phyloP scores from a whole-genome alignment of 2,888 invertebrate genomes.

The Falcaria lacertinaria region DNA sequence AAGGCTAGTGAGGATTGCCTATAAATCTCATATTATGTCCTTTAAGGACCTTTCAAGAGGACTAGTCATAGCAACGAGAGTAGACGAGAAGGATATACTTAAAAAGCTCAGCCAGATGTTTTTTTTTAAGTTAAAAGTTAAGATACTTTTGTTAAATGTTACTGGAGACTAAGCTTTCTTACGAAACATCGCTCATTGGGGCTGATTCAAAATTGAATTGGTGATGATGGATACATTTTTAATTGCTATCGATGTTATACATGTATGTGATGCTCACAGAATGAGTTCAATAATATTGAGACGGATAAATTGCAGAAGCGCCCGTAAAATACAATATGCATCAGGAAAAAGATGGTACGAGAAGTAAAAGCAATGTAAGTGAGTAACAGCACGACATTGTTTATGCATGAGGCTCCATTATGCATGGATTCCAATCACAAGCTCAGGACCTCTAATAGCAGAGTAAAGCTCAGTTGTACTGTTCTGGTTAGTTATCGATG shows the following conservation, averaged over 20 bases:
- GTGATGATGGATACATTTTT: no score
- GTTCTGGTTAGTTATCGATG: constrained; percentile 20
- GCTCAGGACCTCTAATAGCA: constrained; percentile 47
- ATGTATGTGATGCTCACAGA: constrained; percentile 14
- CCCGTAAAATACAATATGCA: constrained; percentile 33
- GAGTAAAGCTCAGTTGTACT: constrained; percentile 39
- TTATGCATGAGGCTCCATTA: constrained; percentile 68
- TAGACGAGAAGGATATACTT: constrained; percentile 9
- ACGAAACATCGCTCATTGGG: no score
- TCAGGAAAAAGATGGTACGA: constrained; percentile 41
- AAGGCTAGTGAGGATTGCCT: no score
- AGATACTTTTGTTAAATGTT: no score
- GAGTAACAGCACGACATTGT: constrained; percentile 56
- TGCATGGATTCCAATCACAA: constrained; percentile 62
- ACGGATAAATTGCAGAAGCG: constrained; percentile 32
- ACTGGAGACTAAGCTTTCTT: no score
- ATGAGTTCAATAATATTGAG: constrained; percentile 10
- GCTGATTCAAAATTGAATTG: no score
- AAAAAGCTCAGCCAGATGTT: no score
- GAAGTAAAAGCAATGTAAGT: constrained; percentile 46
- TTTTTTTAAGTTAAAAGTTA: no score
- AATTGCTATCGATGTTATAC: no score
- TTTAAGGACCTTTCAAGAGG: constrained; percentile 15
- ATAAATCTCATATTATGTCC: constrained; percentile 25
- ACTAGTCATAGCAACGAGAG: constrained; percentile 14